Percentiles rank a stretch among this genome's conserved stretches.
These are phyloP conservation scores for Protonibea diacanthus DNA, from an alignment of 2,797 vertebrate species.

Conservation along the genomic window DNA sequence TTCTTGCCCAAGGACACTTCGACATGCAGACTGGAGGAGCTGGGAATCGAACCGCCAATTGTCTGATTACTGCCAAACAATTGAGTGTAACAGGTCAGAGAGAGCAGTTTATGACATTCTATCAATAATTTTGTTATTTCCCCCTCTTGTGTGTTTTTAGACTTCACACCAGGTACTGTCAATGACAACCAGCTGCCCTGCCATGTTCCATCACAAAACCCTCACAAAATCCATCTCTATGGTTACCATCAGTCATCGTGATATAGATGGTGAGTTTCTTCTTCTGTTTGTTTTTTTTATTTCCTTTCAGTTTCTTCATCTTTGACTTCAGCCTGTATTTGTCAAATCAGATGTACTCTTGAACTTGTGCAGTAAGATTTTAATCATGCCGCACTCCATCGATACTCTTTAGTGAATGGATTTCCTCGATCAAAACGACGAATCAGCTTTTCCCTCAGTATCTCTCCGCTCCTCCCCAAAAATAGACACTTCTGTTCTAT, in stretches of 20 bases:
- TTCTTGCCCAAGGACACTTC: too few species aligned
- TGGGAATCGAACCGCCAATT: too few species aligned
- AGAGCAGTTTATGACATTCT: neutral
- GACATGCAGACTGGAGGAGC: too few species aligned
- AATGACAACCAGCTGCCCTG: constrained; percentile 81
- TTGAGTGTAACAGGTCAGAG: neutral
- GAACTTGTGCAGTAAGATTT: constrained; percentile 2
- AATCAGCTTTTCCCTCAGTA: constrained; percentile 92
- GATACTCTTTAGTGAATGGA: constrained; percentile 78
- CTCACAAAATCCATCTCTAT: constrained; percentile 94
- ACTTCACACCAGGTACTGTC: constrained; percentile 70
- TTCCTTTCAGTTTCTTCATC: neutral
- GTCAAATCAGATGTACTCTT: constrained; percentile 2
- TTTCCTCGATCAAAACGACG: constrained; percentile 84
- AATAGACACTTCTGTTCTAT: constrained; percentile 93
- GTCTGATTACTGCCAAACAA: too few species aligned
- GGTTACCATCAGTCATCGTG: constrained; percentile 88
- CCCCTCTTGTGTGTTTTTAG: constrained; percentile 42
- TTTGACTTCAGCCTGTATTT: neutral
- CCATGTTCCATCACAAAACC: constrained; percentile 79
- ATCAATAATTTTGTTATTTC: neutral
- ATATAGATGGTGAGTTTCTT: constrained; percentile 89
- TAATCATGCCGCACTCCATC: constrained; percentile 31
- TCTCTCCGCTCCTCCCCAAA: constrained; percentile 91
- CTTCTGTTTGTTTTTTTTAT: neutral